Evolutionary conservation across 2,797 vertebrate species (phyloP), one percentile per base, ranked within the genome.

Genomic region (Myripristis jacobus): DNA sequence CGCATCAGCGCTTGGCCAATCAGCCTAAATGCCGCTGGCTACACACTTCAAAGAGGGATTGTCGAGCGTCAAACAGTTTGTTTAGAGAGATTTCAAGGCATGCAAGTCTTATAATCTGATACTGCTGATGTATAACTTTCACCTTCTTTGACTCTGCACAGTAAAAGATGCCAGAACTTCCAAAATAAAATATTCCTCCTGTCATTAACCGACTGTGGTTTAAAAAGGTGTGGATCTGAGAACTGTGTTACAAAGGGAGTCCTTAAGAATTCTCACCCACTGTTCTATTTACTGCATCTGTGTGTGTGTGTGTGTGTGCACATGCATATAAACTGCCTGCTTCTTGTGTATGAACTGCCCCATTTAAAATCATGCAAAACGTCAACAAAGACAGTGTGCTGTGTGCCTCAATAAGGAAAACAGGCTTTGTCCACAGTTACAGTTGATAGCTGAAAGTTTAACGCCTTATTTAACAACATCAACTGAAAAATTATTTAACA

Each of bases 41-140:
- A 43, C 10, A 53, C 52, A 68, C 55, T 6, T 44, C 48, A 57
- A n/a, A 51, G 0, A 22, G 64, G 12, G 69, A 24, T 58, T 54
- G 46, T 24, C 24, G 27, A 19, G 36, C 22, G 48, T n/a, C 27
- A 46, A 63, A 5, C 44, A 48, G n/a, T 6, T 52, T 38, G 29
- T 55, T 18, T 36, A 36, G 51, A 25, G 22, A 58, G 10, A 50
- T 61, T 51, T 66, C 12, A 51, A 36, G 22, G 19, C 53, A 47
- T 41, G 6, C 18, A 64, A 55, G 12, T 41, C n/a, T 22, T 21
- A 38, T 4, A 59, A 44, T 44, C 43, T n/a, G 5, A 44, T 44
- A 13, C 18, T 44, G 43, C n/a, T 44, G 13, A 18, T 4, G 18
- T 11, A 36, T 31, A 31, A 31, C 8, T 31, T 31, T 5, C 29